A percentile compares a stretch with the other conserved stretches of the same genome.
Evolutionary conservation across 2,113 vertebrate species (phyloP).

Genomic region (Plotosus lineatus): DNA sequence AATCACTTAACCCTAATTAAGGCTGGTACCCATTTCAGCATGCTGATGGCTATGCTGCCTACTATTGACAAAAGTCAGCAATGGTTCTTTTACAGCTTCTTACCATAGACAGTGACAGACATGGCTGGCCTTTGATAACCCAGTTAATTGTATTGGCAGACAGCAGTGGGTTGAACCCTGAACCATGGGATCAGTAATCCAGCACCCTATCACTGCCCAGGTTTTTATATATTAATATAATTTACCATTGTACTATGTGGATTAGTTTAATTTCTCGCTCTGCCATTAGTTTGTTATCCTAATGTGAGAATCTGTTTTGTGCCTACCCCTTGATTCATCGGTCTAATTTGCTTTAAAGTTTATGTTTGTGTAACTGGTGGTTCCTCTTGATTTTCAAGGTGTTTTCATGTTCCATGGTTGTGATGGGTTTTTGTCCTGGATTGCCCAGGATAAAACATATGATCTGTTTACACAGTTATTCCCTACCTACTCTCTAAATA

Average conservation of each 20-base stretch:
- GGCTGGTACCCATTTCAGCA: no score
- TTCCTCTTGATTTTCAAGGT: background rate
- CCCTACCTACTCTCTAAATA: background rate
- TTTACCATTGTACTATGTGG: background rate
- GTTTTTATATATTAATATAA: no score
- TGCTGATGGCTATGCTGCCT: no score
- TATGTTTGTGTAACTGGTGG: background rate
- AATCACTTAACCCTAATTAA: no score
- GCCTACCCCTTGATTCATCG: background rate
- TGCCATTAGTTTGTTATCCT: background rate
- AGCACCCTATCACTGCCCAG: no score
- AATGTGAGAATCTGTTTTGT: background rate
- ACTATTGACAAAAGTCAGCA: no score
- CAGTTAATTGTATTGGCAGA: no score
- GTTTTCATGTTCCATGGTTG: background rate
- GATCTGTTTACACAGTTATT: background rate
- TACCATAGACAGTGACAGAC: no score
- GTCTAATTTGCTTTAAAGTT: background rate
- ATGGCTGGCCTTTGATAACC: no score
- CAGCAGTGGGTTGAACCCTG: no score
- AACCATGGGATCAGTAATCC: no score
- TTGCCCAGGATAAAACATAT: background rate
- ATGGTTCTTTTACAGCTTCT: no score
- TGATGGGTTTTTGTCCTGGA: background rate
- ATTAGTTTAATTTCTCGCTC: background rate